Evolutionary conservation across 1,140 invertebrate genomes (phyloP), one percentile per base, ranked within the genome.

Genomic region (Diuraphis noxia): DNA sequence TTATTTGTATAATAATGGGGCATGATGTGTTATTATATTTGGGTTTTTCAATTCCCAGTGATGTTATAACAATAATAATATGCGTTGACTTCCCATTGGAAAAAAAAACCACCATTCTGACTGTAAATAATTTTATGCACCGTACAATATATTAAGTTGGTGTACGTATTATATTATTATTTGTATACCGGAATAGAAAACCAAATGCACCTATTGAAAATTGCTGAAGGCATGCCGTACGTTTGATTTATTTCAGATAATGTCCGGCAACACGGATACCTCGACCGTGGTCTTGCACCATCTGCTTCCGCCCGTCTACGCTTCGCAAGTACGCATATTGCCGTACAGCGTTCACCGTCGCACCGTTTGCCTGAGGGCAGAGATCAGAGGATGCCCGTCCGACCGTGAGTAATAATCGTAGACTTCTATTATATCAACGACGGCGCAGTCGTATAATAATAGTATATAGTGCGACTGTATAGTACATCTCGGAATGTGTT

Each of bases 311-410:
- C 96, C 97, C 41, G 95, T 97, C 88, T 96, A 97, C 94, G 97
- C 97, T 10, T 96, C 95, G 85, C 96, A 96, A 93, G 95, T 98
- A 41, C 95, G 97, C 38, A 96, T 98, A 93, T 94, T 98, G 81
- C 97, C 97, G 19, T 97, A 97, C 94, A 97, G 96, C 93, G 95
- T 96, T 77, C 96, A 98, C 93, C 95, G 96, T 8, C 94, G 97
- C 52, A 98, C 97, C 0, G 96, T 98, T 77, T 98, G 97, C 94
- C 96, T 98, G 96, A 94, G 97, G 87, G 96, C 98, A 25, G 97
- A 98, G 94, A 92, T 98, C 21, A 96, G 97, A 92, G 97, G 97
- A 30, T 97, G 97, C 93, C 94, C 94, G 84, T 97, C 96, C 95
- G 96, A 95, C 94, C 92, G 93, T 93, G 89, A 92, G 92, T 92